These are phyloP conservation scores for Drosophila cracens DNA, from an alignment of 2,888 invertebrate species.

Conservation along the genomic window DNA sequence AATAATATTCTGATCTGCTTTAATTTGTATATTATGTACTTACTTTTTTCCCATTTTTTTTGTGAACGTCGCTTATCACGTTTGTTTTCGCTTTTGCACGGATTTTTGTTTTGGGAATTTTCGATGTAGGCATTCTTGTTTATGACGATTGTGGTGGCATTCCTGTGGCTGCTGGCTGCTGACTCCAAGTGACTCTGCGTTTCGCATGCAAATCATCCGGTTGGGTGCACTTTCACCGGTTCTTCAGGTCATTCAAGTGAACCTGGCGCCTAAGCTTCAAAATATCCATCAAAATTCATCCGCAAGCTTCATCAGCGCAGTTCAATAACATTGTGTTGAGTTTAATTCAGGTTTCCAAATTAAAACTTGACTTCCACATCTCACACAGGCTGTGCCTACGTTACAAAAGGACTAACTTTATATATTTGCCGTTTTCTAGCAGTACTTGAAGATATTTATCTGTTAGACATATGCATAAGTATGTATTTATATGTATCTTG, in stretches of 20 bases:
- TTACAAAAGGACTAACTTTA: conserved; percentile 66
- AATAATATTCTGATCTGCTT: conserved; percentile 40
- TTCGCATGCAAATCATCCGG: conserved; percentile 34
- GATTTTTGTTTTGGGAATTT: conserved; percentile 33
- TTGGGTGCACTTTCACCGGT: conserved; percentile 47
- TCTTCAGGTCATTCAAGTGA: conserved; percentile 44
- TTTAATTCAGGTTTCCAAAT: conserved; percentile 15
- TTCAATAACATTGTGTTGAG: conserved; percentile 21
- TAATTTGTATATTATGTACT: conserved; percentile 36
- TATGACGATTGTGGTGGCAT: conserved; percentile 24
- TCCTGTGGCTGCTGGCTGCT: conserved; percentile 33
- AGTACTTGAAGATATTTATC: conserved; percentile 48
- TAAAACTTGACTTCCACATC: conserved; percentile 53
- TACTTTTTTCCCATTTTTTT: background rate
- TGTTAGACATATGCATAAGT: background rate
- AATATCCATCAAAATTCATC: conserved; percentile 29
- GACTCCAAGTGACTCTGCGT: conserved; percentile 9
- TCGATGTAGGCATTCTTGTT: conserved; percentile 32
- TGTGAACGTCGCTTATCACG: conserved; percentile 58
- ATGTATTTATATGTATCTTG: background rate
- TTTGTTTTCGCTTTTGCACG: conserved; percentile 46
- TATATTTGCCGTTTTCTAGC: conserved; percentile 73
- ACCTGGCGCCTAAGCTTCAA: conserved; percentile 38
- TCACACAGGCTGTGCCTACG: conserved; percentile 51
- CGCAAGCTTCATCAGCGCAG: conserved; percentile 7